Evolutionary conservation across 2,888 invertebrate species (phyloP).

Genomic region (Cerastoderma edule): DNA sequence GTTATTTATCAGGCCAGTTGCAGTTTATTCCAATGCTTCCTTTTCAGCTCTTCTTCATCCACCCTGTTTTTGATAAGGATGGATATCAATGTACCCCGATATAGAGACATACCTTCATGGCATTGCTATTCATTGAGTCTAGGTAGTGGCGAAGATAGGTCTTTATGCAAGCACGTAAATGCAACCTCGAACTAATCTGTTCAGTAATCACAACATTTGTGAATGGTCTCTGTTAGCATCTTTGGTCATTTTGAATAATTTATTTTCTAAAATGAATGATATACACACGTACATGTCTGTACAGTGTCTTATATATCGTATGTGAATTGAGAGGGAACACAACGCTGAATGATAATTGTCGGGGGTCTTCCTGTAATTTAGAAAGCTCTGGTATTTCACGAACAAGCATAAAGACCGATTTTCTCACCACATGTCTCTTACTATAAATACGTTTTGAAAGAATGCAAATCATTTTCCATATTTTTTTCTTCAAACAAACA

Average conservation of each 20-base stretch:
- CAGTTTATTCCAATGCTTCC: neutral
- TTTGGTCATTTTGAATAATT: too few species aligned
- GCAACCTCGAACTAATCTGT: too few species aligned
- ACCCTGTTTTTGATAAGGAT: neutral
- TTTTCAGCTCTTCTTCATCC: neutral
- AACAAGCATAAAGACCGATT: neutral
- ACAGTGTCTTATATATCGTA: neutral
- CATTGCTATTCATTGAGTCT: too few species aligned
- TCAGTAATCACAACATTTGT: too few species aligned
- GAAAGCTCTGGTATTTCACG: neutral
- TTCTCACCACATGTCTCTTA: neutral
- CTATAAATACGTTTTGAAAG: neutral
- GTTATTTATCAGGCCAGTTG: neutral
- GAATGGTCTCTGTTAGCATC: too few species aligned
- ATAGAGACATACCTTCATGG: too few species aligned
- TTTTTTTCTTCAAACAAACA: neutral
- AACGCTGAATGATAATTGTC: neutral
- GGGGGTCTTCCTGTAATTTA: neutral
- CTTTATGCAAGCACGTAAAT: too few species aligned
- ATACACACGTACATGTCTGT: too few species aligned
- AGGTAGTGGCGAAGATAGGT: too few species aligned
- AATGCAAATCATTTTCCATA: neutral
- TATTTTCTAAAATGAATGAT: too few species aligned
- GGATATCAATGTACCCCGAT: too few species aligned
- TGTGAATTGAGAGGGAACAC: neutral